Evolutionary conservation across 2,888 invertebrate species (phyloP).

Genomic region (Cheilosia soror): DNA sequence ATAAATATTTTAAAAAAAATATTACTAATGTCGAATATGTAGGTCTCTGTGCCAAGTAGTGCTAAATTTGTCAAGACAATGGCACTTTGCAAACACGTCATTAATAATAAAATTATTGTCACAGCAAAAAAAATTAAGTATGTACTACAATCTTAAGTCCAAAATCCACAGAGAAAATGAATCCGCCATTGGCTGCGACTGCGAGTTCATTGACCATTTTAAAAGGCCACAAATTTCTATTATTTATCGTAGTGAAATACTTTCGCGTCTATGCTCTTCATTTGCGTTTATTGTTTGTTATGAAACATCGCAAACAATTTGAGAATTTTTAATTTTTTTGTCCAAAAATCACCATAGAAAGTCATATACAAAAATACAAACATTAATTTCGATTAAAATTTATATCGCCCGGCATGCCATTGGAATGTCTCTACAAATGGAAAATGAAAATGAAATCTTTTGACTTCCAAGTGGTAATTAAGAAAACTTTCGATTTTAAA

Average conservation of each 20-base stretch:
- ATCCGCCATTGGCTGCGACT: too few relatives aligned
- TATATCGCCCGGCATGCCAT: not conserved
- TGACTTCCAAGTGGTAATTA: constrained; percentile 14
- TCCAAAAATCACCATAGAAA: not conserved
- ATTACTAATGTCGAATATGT: too few relatives aligned
- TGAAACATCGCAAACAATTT: constrained; percentile 22
- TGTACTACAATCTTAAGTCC: too few relatives aligned
- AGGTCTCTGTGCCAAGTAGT: too few relatives aligned
- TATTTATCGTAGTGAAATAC: constrained; percentile 25
- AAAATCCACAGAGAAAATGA: too few relatives aligned
- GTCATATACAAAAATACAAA: not conserved
- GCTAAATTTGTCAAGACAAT: too few relatives aligned
- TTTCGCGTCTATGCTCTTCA: constrained; percentile 17
- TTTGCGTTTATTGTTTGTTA: constrained; percentile 19
- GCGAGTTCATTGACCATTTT: constrained; percentile 35
- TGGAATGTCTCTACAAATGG: not conserved
- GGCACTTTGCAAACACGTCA: too few relatives aligned
- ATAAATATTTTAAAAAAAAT: too few relatives aligned
- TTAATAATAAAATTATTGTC: too few relatives aligned
- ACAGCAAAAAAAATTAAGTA: too few relatives aligned
- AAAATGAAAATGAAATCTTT: constrained; percentile 9
- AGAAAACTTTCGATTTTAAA: constrained; percentile 44
- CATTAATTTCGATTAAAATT: not conserved
- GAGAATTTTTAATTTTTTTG: constrained; percentile 27
- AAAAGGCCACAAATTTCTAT: constrained; percentile 16